These are phyloP conservation scores for Balanococcus diminutus DNA, from an alignment of 2,888 invertebrate species.

Conservation along the genomic window DNA sequence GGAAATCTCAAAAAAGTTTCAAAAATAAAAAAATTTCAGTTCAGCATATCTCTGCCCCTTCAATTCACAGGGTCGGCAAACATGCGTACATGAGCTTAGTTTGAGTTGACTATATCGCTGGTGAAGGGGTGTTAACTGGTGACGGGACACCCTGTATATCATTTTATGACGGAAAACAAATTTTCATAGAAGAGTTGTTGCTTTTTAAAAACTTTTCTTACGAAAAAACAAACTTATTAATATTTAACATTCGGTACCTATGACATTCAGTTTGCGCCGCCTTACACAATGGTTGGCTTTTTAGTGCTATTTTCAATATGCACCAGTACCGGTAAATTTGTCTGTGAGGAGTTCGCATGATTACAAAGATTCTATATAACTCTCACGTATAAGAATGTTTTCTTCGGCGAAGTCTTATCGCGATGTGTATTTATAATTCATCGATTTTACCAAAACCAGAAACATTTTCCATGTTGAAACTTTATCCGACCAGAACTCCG, in stretches of 20 bases:
- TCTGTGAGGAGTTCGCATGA: not conserved
- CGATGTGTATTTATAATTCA: conserved; percentile 14
- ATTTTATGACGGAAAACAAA: conserved; percentile 18
- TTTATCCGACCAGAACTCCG: conserved; percentile 2
- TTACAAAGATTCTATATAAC: conserved; percentile 20
- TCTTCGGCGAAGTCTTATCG: not conserved
- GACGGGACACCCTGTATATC: too few species aligned
- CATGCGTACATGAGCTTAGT: too few species aligned
- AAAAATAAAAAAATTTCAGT: too few species aligned
- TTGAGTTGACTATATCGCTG: too few species aligned
- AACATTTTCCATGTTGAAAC: conserved; percentile 13
- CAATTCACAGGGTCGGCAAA: too few species aligned
- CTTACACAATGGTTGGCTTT: not conserved
- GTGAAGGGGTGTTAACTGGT: too few species aligned
- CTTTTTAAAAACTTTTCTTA: not conserved
- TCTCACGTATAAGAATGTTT: not conserved
- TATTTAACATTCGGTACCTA: conserved; percentile 21
- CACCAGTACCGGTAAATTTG: not conserved
- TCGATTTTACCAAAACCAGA: conserved; percentile 20
- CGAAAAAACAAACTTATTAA: conserved; percentile 8
- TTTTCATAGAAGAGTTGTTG: not conserved
- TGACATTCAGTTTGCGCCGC: conserved; percentile 6
- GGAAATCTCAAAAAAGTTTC: too few species aligned
- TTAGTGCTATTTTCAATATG: conserved; percentile 7
- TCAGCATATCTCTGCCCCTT: too few species aligned